These are phyloP conservation scores for Eidolon helvum DNA, from an alignment of 2,113 vertebrate genomes.

Conservation along the genomic window DNA sequence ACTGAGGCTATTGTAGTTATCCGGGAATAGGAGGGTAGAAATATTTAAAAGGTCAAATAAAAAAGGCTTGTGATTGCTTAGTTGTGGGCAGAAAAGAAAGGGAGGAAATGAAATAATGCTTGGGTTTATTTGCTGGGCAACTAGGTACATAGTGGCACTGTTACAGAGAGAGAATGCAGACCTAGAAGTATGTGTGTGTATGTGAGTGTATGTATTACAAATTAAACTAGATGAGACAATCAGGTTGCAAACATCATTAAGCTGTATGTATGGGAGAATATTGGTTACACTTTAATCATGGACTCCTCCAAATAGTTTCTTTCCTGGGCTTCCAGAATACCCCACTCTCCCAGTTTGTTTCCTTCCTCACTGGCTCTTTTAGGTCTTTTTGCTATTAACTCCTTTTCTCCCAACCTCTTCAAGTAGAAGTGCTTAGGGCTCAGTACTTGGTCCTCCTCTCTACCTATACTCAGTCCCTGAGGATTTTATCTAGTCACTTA, in stretches of 20 bases:
- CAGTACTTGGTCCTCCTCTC: not conserved
- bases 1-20: not conserved
- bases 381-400: not conserved
- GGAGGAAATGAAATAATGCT: not conserved
- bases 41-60: not conserved
- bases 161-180: not conserved
- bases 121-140: not conserved
- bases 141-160: not conserved
- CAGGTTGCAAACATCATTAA: not conserved
- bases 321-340: not conserved
- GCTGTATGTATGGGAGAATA: not conserved
- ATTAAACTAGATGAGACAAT: not conserved
- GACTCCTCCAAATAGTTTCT: not conserved
- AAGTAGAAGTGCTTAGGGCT: not conserved
- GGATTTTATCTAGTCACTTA: too few species aligned
- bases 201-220: not conserved
- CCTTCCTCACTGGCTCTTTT: not conserved
- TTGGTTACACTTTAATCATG: not conserved
- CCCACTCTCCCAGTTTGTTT: not conserved
- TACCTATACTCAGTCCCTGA: not conserved
- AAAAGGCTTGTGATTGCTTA: not conserved
- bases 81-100: not conserved
- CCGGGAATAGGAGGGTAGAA: not conserved
- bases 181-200: not conserved
- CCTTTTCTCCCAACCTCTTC: not conserved